Evolutionary conservation across 1,140 invertebrate species (phyloP), one percentile per base, ranked within the genome.

Genomic region (Drosophila melanogaster): DNA sequence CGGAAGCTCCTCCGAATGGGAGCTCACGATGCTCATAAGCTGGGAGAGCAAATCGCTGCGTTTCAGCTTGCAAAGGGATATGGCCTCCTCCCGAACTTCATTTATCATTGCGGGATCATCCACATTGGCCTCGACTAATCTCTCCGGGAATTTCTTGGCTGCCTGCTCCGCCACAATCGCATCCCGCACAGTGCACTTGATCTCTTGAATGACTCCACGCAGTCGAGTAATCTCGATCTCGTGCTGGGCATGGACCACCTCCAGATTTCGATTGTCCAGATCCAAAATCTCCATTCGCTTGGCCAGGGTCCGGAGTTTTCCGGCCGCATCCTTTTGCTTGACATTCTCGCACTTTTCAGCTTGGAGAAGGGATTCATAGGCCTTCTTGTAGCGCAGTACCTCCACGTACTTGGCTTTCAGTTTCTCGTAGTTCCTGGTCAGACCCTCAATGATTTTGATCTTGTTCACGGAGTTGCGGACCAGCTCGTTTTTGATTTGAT

Each of bases 281-380:
- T 93, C 92, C 41, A 92, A 87, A 5, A 92, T 89, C 73, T 95
- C 93, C 24, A 96, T 87, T 71, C 94, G 94, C 86, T 94, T 93
- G 77, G 95, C 93, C 26, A 95, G 79, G 19, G 93, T 80, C 8
- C 92, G 90, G 22, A 94, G 91, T 79, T 94, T 94, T 15, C 93
- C 81, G 0, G 91, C 35, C 41, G 59, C 76, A 70, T 94, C 93
- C 74, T 81, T 92, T n/a, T 90, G 79, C 19, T 57, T 80, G 0
- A 73, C 78, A 8, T 77, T 69, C 4, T 89, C 50, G 11, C 72
- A 70, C 12, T 64, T 56, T 1, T 90, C 89, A 6, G 38, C 69
- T 38, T 72, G 67, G 14, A 74, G 51, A 4, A 74, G 67, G 2
- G 51, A 58, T 40, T 91, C 91, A 26, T 81, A 92, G 6, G 81